Evolutionary conservation across 2,113 vertebrate genomes (phyloP).

Genomic region (Loxodonta africana): DNA sequence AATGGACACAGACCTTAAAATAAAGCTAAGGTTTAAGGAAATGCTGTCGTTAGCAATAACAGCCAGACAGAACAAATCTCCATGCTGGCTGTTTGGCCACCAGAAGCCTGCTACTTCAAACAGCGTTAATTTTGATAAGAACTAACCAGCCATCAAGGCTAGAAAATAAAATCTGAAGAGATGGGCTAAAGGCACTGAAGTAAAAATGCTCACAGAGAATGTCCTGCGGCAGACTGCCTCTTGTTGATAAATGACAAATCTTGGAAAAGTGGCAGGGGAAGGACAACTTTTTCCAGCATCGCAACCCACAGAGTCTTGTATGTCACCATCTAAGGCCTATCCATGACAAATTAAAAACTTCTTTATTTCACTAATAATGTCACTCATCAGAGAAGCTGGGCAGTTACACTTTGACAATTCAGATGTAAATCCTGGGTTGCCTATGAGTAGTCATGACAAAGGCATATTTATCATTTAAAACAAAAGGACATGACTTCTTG

Average conservation of each 20-base stretch:
- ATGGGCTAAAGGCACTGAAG: conserved; percentile 80
- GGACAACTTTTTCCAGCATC: conserved; percentile 80
- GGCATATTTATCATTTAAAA: conserved; percentile 88
- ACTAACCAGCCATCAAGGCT: conserved; percentile 86
- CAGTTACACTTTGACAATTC: conserved; percentile 88
- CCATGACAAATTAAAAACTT: conserved; percentile 84
- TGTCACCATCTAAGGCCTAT: conserved; percentile 80
- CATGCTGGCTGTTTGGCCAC: conserved; percentile 84
- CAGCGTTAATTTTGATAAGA: conserved; percentile 88
- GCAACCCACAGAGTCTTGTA: conserved; percentile 75
- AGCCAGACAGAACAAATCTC: conserved; percentile 83
- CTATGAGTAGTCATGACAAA: conserved; percentile 86
- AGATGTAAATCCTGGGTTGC: conserved; percentile 87
- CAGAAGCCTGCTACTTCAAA: conserved; percentile 88
- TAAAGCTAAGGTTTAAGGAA: conserved; percentile 80
- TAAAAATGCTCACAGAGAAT: conserved; percentile 82
- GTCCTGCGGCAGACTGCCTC: conserved; percentile 78
- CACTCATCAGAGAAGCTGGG: conserved; percentile 81
- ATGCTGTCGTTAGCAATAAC: conserved; percentile 83
- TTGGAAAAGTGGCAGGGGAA: conserved; percentile 83
- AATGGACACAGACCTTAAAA: conserved; percentile 80
- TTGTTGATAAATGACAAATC: conserved; percentile 85
- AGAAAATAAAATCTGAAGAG: conserved; percentile 88
- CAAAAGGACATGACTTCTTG: conserved; percentile 86
- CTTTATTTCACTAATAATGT: conserved; percentile 88